Evolutionary conservation across 2,113 vertebrate species (phyloP).

Genomic region (Glareola pratincola): DNA sequence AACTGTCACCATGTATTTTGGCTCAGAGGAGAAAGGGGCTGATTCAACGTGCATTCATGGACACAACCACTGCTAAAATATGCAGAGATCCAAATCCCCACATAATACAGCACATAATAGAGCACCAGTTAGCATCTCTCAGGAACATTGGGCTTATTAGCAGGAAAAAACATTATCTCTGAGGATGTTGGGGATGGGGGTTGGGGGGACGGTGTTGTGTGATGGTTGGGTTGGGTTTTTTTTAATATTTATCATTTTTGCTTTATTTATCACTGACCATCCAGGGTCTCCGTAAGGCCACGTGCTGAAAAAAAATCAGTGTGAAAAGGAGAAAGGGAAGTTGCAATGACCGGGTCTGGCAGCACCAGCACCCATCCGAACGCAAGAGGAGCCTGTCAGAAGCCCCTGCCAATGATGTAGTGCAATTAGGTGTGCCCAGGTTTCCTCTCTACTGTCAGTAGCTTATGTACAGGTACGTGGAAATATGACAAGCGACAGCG

Average conservation of each 20-base stretch:
- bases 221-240: background rate
- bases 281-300: background rate
- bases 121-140: background rate
- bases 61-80: background rate
- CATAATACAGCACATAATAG: background rate
- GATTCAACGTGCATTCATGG: background rate
- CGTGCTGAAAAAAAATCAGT: background rate
- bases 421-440: rapidly evolving
- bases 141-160: background rate
- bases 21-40: background rate
- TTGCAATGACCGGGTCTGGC: background rate
- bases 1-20: background rate
- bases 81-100: background rate
- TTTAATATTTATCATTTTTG: background rate
- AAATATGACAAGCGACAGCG: background rate
- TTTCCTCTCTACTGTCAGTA: background rate
- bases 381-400: background rate
- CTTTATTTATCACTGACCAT: background rate
- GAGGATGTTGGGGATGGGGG: background rate
- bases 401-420: background rate
- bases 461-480: background rate
- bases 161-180: background rate
- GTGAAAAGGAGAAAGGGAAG: background rate
- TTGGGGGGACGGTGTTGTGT: no score
- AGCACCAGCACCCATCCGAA: background rate